A percentile compares a stretch with the other conserved stretches of the same genome.
Conservation (phyloP, 2,888 invertebrate species). For the Platycnemis pennipes region DNA sequence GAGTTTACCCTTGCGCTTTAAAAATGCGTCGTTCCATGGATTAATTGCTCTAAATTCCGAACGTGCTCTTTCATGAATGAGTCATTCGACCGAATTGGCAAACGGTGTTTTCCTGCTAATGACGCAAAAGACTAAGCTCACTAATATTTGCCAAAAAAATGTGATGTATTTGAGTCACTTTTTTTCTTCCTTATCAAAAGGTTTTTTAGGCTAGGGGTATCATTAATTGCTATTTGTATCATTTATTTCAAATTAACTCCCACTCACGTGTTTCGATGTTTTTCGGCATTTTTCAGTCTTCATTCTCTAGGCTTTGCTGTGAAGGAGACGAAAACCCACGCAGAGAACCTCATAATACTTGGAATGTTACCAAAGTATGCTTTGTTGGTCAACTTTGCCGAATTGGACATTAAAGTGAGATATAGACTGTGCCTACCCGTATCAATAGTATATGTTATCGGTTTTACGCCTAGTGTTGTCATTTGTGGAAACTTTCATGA, state of each 20-base stretch:
- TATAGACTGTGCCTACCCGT: too few relatives aligned
- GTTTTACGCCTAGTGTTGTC: too few relatives aligned
- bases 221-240: not conserved
- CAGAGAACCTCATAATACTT: too few relatives aligned
- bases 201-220: not conserved
- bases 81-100: not conserved
- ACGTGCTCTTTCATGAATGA: not conserved
- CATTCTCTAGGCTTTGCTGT: not conserved
- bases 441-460: too few relatives aligned
- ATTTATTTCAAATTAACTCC: not conserved
- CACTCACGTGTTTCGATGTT: not conserved
- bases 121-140: not conserved
- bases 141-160: not conserved
- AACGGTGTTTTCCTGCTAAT: not conserved
- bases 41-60: not conserved
- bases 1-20: not conserved
- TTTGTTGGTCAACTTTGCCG: too few relatives aligned
- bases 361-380: too few relatives aligned
- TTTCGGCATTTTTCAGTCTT: not conserved
- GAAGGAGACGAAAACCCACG: not conserved
- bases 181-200: not conserved
- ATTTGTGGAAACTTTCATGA: too few relatives aligned
- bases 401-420: too few relatives aligned
- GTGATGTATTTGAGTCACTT: not conserved
- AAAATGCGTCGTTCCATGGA: not conserved